Evolutionary conservation across 2,113 vertebrate genomes (phyloP), one percentile per base, ranked within the genome.

Genomic region (Pseudois nayaur): DNA sequence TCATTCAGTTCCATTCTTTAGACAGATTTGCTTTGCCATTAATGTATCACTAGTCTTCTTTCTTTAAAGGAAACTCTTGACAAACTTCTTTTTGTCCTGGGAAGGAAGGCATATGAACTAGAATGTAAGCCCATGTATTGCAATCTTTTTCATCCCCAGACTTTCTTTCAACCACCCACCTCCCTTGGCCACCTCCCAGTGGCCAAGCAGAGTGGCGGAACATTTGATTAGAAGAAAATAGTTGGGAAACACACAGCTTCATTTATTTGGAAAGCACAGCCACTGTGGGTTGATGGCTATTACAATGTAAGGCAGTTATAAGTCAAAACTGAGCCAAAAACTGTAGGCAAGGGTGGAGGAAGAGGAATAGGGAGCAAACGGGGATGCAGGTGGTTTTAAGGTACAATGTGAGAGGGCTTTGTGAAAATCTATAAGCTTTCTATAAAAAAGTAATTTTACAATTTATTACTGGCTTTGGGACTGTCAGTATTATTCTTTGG

Each of bases 401-500:
- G 31, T 67, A 59, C 33, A 87, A 31, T 43, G 64, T 67, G 67
- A 83, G 60, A 74, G 12, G n/a, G 9, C 33, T 92, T 64, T 82
- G 67, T 88, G 50, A 91, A 82, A 95, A 10, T 90, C 95, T 90
- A 36, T 50, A 92, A 92, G 55, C 31, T 97, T 94, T 93, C 95
- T 67, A 50, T 88, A 92, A 40, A 97, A 96, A 55, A 36, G 16
- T 87, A 90, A 87, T 76, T 87, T 97, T 96, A 95, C 2, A 43
- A 52, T 96, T 93, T 97, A 89, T 89, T 96, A 50, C n/a, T 43
- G 48, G 74, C 40, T 48, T 98, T 96, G 52, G 74, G 21, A 93
- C 50, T 60, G 62, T 96, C 94, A 97, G n/a, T 93, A n/a, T 98
- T 43, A 40, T 19, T 96, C 78, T 57, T 98, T 96, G 91, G 59